Base-by-base conservation (phyloP, 2,888 invertebrate genomes). In the Crematogaster levior region DNA sequence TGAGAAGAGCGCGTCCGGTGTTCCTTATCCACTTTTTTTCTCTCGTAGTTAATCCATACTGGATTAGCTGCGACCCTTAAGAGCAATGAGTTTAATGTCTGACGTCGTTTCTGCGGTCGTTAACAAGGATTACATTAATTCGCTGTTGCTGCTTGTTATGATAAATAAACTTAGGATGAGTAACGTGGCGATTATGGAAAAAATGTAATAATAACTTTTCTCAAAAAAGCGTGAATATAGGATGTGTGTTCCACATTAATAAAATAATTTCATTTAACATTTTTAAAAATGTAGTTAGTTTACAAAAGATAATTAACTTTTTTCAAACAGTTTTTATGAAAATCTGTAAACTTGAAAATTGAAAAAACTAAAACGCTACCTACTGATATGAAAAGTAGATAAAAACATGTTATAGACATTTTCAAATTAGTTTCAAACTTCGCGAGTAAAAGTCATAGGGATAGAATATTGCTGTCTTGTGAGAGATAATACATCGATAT, bases 31-130 rank as follows among this genome's bases (percentile, higher is more conserved):
- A 48, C 21, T 51, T 61, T 48, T 58, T 84, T 68, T 60, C 51
- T 46, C 68, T 24, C 81, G 43, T 40, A 12, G 61, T 58, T 83
- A 88, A 86, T 88, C 82, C 82, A 61, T 61, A 27, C 56, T 84
- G 80, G 80, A 86, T 88, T 85, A 88, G 65, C 81, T 48, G 48
- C 51, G 65, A 79, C 73, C 80, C 80, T 74, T 58, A 74, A 81
- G 79, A 85, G 80, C 77, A 88, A 81, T 85, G 81, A 87, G 81
- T 74, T 85, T 85, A 73, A 85, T 75, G 80, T 48, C 79, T 48
- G 60, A 53, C 58, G 61, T 81, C 74, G 81, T 84, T 84, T 74
- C 68, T 53, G 74, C 27, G 74, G 81, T 83, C 72, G 73, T 83
- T 83, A 81, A 58, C 73, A 30, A 81, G 77, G 70, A 79, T 79